phyloP scores from a whole-genome alignment of 2,113 vertebrate genomes.

The Monopterus albus region DNA sequence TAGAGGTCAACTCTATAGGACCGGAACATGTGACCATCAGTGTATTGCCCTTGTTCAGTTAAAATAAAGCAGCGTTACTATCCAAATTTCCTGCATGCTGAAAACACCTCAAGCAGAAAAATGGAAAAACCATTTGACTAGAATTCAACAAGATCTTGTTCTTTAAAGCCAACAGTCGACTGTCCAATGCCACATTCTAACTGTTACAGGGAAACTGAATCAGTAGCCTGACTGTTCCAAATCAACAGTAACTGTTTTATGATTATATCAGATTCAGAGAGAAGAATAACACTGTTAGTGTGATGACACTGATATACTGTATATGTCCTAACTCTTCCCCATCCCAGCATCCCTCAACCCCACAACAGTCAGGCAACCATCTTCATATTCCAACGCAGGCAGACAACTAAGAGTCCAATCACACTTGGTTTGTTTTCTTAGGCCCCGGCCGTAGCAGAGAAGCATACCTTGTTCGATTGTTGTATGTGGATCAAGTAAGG shows the following conservation, averaged over 20 bases:
- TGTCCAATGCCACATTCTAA: background rate
- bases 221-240: background rate
- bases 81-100: background rate
- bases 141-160: background rate
- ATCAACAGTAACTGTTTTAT: background rate
- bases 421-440: background rate
- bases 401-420: too few relatives aligned
- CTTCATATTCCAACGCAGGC: too few relatives aligned
- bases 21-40: background rate
- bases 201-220: slow-evolving; percentile 3
- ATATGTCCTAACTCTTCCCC: too few relatives aligned
- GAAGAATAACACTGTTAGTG: background rate
- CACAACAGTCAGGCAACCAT: too few relatives aligned
- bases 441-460: background rate
- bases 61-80: background rate
- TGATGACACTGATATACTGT: too few relatives aligned
- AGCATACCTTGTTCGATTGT: background rate
- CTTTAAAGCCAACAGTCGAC: too few relatives aligned
- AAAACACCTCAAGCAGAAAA: background rate
- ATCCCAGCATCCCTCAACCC: too few relatives aligned
- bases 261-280: background rate
- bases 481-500: too few relatives aligned
- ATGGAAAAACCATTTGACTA: too few relatives aligned
- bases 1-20: background rate
- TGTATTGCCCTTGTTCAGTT: background rate